phyloP scores from a whole-genome alignment of 1,140 invertebrate species.

The Colletes gigas region DNA sequence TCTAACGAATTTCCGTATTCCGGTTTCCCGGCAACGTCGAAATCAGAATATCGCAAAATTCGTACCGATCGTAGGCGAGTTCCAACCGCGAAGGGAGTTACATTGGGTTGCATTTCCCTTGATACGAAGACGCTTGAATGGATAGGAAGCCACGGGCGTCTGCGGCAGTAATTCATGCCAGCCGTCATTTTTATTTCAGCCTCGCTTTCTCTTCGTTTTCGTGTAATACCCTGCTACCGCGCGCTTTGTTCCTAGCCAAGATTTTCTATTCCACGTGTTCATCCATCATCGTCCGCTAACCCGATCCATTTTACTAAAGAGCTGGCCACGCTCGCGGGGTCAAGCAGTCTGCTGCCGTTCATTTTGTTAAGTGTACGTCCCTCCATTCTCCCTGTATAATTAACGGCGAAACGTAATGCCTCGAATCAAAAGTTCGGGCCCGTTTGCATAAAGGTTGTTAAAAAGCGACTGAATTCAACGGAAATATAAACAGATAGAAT shows the following conservation, averaged over 20 bases:
- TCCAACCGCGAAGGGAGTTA: not conserved
- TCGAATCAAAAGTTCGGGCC: no score
- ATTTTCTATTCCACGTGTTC: constrained; percentile 68
- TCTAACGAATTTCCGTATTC: no score
- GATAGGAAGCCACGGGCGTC: constrained; percentile 46
- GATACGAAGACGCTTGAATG: not conserved
- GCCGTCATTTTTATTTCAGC: constrained; percentile 60
- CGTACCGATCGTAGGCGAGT: not conserved
- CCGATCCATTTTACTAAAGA: not conserved
- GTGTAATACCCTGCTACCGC: constrained; percentile 54
- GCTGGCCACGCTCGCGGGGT: not conserved
- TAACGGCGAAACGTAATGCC: not conserved
- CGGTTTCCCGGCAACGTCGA: not conserved
- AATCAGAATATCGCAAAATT: not conserved
- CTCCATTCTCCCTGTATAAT: not conserved
- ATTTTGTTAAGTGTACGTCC: not conserved
- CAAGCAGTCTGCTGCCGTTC: not conserved
- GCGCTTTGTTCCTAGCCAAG: constrained; percentile 60
- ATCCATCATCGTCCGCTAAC: constrained; percentile 69
- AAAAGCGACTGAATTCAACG: no score
- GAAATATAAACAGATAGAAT: no score
- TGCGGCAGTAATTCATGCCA: constrained; percentile 68
- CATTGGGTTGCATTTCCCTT: no score
- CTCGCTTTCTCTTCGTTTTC: constrained; percentile 24
- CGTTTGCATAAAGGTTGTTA: no score